These are phyloP conservation scores for Tachysurus fulvidraco DNA, from an alignment of 2,113 vertebrate species.

Conservation along the genomic window DNA sequence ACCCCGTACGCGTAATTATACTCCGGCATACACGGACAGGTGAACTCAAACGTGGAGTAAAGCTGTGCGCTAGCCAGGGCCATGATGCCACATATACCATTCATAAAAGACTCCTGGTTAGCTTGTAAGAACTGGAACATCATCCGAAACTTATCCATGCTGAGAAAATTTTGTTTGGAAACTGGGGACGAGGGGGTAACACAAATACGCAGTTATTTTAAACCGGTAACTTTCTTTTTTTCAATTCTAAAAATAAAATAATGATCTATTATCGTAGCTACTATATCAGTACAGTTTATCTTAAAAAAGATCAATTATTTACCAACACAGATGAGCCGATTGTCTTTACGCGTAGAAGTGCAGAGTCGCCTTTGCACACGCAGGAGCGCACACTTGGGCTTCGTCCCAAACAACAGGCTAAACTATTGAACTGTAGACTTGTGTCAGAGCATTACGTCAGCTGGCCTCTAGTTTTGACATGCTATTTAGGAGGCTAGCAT, in stretches of 20 bases:
- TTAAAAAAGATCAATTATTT: background rate
- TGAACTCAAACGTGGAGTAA: conserved; percentile 93
- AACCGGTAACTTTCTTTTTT: background rate
- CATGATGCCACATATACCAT: conserved; percentile 94
- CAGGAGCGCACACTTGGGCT: conserved; percentile 5
- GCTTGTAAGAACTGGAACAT: conserved; percentile 97
- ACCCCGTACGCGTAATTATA: conserved; percentile 87
- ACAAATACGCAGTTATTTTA: background rate
- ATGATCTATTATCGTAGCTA: background rate
- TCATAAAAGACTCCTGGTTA: conserved; percentile 99
- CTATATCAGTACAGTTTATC: background rate
- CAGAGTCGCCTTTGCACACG: background rate
- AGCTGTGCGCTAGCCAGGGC: conserved; percentile 92
- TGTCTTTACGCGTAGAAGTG: background rate
- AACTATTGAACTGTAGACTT: background rate
- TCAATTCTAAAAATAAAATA: background rate
- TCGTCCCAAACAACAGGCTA: background rate
- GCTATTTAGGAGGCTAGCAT: background rate
- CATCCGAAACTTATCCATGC: conserved; percentile 97
- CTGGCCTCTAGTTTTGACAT: background rate
- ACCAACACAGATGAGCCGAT: background rate
- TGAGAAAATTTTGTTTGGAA: background rate
- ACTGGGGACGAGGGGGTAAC: background rate
- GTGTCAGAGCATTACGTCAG: background rate
- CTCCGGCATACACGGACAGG: conserved; percentile 87